A percentile compares a stretch with the other conserved stretches of the same genome.
Evolutionary conservation across 2,888 invertebrate genomes (phyloP).

Genomic region (Drosophila anomalata): DNA sequence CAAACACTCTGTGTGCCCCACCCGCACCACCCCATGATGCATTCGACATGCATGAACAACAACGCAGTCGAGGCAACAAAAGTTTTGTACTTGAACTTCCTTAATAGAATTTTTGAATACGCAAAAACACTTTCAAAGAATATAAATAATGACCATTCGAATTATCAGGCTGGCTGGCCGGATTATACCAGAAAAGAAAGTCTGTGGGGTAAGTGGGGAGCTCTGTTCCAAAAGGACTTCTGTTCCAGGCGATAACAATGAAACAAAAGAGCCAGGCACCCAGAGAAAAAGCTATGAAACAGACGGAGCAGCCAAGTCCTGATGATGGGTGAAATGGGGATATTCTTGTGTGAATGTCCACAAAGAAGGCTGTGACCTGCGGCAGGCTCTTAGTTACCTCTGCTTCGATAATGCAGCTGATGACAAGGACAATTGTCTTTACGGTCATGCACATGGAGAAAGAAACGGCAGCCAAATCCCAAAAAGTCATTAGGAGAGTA

Average conservation of each 20-base stretch:
- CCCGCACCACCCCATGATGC: constrained; percentile 51
- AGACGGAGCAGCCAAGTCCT: constrained; percentile 6
- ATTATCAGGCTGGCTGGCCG: constrained; percentile 72
- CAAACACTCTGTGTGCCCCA: neutral
- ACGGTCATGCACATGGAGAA: constrained; percentile 43
- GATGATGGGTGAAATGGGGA: constrained; percentile 5
- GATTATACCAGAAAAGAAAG: neutral
- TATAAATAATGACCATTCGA: constrained; percentile 83
- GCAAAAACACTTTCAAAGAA: constrained; percentile 82
- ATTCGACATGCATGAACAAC: constrained; percentile 75
- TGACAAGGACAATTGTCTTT: constrained; percentile 74
- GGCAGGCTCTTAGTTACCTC: constrained; percentile 59
- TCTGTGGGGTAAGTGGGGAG: neutral
- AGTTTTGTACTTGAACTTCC: constrained; percentile 77
- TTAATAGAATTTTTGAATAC: constrained; percentile 84
- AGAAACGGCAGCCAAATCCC: constrained; percentile 5
- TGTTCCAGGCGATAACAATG: constrained; percentile 62
- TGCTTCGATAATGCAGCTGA: constrained; percentile 60
- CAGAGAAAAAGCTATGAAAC: neutral
- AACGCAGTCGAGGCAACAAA: constrained; percentile 46
- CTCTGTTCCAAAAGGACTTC: constrained; percentile 6
- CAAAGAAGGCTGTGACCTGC: constrained; percentile 14
- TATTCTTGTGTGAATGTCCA: constrained; percentile 22
- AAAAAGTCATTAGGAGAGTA: neutral
- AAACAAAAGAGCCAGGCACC: constrained; percentile 54